A percentile compares a stretch with the other conserved stretches of the same genome.
Conservation (phyloP, 2,888 invertebrate genomes). For the Cryptus viduatorius region DNA sequence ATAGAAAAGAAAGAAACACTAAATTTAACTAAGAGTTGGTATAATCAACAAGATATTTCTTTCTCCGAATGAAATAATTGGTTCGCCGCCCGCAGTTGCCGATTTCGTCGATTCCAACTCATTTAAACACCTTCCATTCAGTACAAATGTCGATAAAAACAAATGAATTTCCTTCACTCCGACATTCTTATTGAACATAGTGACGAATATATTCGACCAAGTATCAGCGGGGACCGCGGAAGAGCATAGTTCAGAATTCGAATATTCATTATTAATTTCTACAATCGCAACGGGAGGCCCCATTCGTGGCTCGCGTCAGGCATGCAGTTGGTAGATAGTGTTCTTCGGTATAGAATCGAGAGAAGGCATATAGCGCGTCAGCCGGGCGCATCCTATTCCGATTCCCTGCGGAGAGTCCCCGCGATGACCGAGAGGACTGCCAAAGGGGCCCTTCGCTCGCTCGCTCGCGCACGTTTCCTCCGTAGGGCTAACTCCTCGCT, state of each 20-base stretch:
- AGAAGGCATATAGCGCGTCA: conserved; percentile 38
- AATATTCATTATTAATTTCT: conserved; percentile 62
- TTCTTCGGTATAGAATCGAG: conserved; percentile 2
- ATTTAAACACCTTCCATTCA: neutral
- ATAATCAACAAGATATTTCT: too few relatives aligned
- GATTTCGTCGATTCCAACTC: too few relatives aligned
- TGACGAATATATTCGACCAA: conserved; percentile 13
- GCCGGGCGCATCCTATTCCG: conserved; percentile 44
- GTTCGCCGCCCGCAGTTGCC: too few relatives aligned
- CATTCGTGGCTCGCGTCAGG: conserved; percentile 57
- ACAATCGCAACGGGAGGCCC: conserved; percentile 50
- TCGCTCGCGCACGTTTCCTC: conserved; percentile 31
- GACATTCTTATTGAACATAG: conserved; percentile 1
- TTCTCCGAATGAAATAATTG: too few relatives aligned
- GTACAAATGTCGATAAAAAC: neutral
- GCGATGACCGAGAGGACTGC: conserved; percentile 44
- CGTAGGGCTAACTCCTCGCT: conserved; percentile 72
- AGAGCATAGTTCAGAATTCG: conserved; percentile 42
- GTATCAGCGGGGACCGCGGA: conserved; percentile 8
- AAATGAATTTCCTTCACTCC: neutral
- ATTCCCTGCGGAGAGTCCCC: conserved; percentile 39
- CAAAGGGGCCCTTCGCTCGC: conserved; percentile 17
- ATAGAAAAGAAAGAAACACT: too few relatives aligned
- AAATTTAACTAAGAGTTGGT: too few relatives aligned
- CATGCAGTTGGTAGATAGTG: conserved; percentile 40